Evolutionary conservation across 2,113 vertebrate genomes (phyloP).

Genomic region (Serinus canaria): DNA sequence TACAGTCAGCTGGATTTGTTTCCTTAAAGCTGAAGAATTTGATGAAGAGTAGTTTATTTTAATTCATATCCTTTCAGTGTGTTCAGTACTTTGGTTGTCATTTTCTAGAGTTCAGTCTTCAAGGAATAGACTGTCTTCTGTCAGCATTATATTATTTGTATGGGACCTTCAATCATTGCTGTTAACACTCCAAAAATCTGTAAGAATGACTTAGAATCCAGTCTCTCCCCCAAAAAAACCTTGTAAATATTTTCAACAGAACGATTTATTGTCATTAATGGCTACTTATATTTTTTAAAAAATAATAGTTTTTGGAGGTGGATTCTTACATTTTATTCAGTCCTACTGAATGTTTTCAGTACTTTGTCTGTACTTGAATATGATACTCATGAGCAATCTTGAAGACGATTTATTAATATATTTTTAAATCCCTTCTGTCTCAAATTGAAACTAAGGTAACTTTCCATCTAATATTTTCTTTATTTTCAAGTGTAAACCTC

Average conservation of each 20-base stretch:
- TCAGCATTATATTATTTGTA: not conserved
- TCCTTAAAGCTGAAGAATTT: not conserved
- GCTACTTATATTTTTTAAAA: not conserved
- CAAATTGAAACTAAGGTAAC: not conserved
- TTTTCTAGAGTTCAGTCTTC: not conserved
- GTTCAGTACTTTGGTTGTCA: not conserved
- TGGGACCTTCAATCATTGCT: not conserved
- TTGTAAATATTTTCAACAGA: not conserved
- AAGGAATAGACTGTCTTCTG: not conserved
- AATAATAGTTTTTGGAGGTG: not conserved
- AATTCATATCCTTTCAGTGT: not conserved
- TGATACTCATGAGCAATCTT: not conserved
- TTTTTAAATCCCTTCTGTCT: not conserved
- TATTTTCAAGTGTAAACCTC: not conserved
- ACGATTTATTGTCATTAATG: not conserved
- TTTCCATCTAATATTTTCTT: not conserved
- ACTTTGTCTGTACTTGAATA: not conserved
- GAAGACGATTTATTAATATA: not conserved
- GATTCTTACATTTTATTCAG: not conserved
- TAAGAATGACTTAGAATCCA: not conserved
- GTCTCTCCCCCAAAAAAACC: not conserved
- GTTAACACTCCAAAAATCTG: not conserved
- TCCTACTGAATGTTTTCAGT: not conserved
- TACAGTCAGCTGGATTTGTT: not conserved
- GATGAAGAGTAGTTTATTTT: not conserved